A percentile compares a stretch with the other conserved stretches of the same genome.
Conservation (phyloP, 1,140 invertebrate genomes). For the Hydropsyche tenuis region DNA sequence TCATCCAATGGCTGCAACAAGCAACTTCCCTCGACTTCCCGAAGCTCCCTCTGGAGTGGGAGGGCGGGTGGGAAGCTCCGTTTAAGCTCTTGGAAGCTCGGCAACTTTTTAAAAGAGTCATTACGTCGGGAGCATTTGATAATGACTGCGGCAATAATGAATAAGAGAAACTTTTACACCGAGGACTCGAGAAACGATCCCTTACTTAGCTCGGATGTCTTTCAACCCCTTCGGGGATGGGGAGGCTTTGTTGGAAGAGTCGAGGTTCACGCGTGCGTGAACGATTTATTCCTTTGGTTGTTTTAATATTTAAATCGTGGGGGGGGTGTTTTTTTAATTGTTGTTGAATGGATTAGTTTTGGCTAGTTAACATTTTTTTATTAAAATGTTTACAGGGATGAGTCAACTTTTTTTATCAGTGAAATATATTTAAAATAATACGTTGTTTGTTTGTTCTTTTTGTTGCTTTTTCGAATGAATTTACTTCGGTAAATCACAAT, state of each 20-base stretch:
- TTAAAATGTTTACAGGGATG: too few relatives aligned
- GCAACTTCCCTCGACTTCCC: neutral
- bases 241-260: neutral
- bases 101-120: constrained; percentile 15
- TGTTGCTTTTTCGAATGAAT: too few relatives aligned
- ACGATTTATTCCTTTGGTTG: too few relatives aligned
- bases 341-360: too few relatives aligned
- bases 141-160: constrained; percentile 19
- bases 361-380: too few relatives aligned
- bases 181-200: neutral
- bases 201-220: neutral
- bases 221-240: neutral
- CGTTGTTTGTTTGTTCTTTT: too few relatives aligned
- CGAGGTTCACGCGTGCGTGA: neutral
- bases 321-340: too few relatives aligned
- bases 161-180: neutral
- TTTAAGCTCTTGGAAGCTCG: neutral
- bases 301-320: too few relatives aligned
- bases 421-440: too few relatives aligned
- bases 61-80: too few relatives aligned
- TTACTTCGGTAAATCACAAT: too few relatives aligned
- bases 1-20: neutral
- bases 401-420: too few relatives aligned
- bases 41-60: neutral
- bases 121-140: constrained; percentile 1